Base-by-base conservation (phyloP, 2,888 invertebrate species). In the Erebia ligea region DNA sequence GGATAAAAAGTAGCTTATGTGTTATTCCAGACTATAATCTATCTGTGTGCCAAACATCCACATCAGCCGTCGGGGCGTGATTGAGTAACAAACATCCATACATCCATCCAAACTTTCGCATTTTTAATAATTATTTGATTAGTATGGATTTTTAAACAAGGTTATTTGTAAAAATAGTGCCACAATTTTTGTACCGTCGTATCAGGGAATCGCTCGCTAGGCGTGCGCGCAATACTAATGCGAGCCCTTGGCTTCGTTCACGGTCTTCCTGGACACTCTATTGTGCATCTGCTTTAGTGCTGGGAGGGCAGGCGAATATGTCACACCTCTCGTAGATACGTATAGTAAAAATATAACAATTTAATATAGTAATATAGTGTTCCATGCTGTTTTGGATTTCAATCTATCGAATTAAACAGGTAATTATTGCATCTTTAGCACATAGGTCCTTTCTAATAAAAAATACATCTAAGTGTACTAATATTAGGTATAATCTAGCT, bases 211-310 rank as follows among this genome's bases (percentile, higher is more conserved):
- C 58, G 48, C 64, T 67, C 63, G 62, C 71, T 74, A 75, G 70
- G 80, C 87, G 83, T 79, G 85, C 74, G 73, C 83, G 84, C 80
- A 83, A 87, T 90, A 88, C 85, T 82, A 90, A 90, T 89, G 82
- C 70, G 73, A 76, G 81, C 82, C 88, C 86, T 86, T 84, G 83
- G 79, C 76, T 74, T 72, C 67, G 63, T 72, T 78, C 76, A 75
- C 76, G 66, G 82, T 84, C 86, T 88, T 89, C 89, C 90, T 87
- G 90, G 84, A 84, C 81, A 78, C 11, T 57, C 82, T 84, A 84
- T 82, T 82, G 84, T 80, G 77, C 75, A 78, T 82, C 83, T 83
- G 82, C 84, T 80, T 84, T 86, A 91, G 91, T 88, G 78, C 83
- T 80, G 5, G 81, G 48, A 59, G 82, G 81, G 83, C 83, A 78